phyloP scores from a whole-genome alignment of 2,888 invertebrate species.

The Platerodrilus igneus region DNA sequence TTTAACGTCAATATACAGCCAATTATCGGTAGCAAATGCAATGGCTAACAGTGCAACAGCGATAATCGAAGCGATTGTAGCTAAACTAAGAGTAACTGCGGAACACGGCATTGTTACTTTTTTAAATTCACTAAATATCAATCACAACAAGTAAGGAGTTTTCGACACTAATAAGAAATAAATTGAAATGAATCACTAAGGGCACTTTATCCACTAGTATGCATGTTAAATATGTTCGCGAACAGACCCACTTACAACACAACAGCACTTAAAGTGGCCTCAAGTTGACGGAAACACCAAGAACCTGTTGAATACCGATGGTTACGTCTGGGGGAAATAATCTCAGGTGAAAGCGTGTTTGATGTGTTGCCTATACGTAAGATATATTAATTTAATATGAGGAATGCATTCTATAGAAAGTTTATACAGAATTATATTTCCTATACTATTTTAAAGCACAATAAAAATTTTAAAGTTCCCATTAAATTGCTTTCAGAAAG shows the following conservation, averaged over 20 bases:
- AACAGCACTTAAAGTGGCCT: slow-evolving; percentile 23
- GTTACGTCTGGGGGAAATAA: slow-evolving; percentile 20
- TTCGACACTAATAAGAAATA: slow-evolving; percentile 7
- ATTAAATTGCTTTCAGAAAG: too few species aligned
- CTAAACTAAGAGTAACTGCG: slow-evolving; percentile 90
- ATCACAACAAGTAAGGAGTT: slow-evolving; percentile 13
- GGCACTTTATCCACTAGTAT: slow-evolving; percentile 21
- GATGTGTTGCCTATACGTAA: slow-evolving; percentile 15
- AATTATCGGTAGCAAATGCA: slow-evolving; percentile 95
- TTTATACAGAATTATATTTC: too few species aligned
- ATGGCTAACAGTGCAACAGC: slow-evolving; percentile 90
- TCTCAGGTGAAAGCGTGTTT: slow-evolving; percentile 12
- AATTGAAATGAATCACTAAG: slow-evolving; percentile 10
- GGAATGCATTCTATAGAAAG: too few species aligned
- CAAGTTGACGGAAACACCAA: slow-evolving; percentile 25
- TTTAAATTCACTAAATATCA: slow-evolving; percentile 15
- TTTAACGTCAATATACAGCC: slow-evolving; percentile 91
- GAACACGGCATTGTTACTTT: slow-evolving; percentile 78
- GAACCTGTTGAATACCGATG: slow-evolving; percentile 29
- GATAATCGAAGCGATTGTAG: slow-evolving; percentile 92
- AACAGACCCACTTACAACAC: slow-evolving; percentile 23
- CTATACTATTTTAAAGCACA: too few species aligned
- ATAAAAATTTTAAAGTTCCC: too few species aligned
- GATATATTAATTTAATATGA: too few species aligned
- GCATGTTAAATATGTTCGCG: slow-evolving; percentile 21